These are phyloP conservation scores for Orthonyx spaldingii DNA, from an alignment of 2,113 vertebrate genomes.

Conservation along the genomic window DNA sequence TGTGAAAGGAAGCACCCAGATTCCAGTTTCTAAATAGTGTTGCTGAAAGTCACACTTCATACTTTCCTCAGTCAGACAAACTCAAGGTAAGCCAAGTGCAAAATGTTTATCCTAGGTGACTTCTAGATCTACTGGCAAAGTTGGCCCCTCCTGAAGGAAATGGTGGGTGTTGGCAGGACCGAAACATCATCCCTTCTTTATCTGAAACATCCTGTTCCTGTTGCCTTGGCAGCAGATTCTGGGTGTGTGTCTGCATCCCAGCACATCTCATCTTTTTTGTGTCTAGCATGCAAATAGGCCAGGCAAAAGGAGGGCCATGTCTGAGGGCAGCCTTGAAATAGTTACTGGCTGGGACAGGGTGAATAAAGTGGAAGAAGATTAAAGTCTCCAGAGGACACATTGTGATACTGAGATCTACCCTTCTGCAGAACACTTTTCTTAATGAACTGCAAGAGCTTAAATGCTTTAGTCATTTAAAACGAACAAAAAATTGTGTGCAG, in stretches of 20 bases:
- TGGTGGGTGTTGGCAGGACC: not conserved
- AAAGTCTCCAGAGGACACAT: not conserved
- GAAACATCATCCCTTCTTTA: not conserved
- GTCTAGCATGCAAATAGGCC: not conserved
- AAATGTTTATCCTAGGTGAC: not conserved
- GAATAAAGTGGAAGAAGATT: not conserved
- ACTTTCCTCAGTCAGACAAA: not conserved
- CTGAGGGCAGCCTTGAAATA: not conserved
- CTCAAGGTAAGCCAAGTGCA: not conserved
- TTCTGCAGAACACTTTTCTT: not conserved
- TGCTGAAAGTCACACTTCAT: not conserved
- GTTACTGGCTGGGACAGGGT: not conserved
- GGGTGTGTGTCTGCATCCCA: not conserved
- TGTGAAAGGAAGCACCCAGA: not conserved
- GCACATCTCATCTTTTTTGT: not conserved
- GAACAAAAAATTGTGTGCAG: not conserved
- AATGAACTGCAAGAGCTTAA: not conserved
- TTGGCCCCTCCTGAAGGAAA: not conserved
- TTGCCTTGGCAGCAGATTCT: constrained; percentile 43
- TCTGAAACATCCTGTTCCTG: constrained; percentile 6
- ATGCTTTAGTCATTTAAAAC: not conserved
- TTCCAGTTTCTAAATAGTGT: not conserved
- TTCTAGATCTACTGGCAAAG: not conserved
- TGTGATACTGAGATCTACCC: not conserved
- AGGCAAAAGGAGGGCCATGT: not conserved